Conservation (phyloP, 2,797 vertebrate genomes). For the Liasis olivaceus region DNA sequence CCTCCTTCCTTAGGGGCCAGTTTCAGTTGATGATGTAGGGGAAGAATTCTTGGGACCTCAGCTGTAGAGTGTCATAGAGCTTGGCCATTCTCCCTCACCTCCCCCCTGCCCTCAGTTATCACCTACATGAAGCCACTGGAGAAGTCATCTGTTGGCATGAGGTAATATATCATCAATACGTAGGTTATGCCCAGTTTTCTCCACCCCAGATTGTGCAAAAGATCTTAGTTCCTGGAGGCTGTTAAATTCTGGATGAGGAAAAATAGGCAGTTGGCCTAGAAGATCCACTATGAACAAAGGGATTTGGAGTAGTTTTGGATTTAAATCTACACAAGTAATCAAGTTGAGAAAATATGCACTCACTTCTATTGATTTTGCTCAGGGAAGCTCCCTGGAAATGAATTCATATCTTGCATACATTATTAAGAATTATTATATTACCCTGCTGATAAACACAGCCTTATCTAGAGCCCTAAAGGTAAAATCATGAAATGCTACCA, state of each 20-base stretch:
- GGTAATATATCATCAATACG: background rate
- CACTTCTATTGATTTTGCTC: too few species aligned
- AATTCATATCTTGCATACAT: too few species aligned
- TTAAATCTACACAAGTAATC: too few species aligned
- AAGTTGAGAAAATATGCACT: too few species aligned
- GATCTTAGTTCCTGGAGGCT: background rate
- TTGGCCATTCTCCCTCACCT: background rate
- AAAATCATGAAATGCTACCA: too few species aligned
- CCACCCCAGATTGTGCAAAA: background rate
- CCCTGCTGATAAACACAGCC: too few species aligned
- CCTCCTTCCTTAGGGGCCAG: background rate
- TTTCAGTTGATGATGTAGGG: background rate
- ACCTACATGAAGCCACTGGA: background rate
- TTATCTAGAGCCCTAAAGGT: too few species aligned
- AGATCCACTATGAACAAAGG: background rate
- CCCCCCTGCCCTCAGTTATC: background rate
- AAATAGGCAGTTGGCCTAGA: background rate
- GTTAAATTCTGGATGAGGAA: background rate
- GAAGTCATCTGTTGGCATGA: background rate
- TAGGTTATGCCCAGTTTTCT: background rate
- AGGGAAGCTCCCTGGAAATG: too few species aligned
- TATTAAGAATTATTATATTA: too few species aligned
- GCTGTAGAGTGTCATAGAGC: background rate
- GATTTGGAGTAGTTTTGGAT: background rate
- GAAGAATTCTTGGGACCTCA: background rate